Evolutionary conservation across 2,797 vertebrate genomes (phyloP).

Genomic region (Cirrhinus mrigala): DNA sequence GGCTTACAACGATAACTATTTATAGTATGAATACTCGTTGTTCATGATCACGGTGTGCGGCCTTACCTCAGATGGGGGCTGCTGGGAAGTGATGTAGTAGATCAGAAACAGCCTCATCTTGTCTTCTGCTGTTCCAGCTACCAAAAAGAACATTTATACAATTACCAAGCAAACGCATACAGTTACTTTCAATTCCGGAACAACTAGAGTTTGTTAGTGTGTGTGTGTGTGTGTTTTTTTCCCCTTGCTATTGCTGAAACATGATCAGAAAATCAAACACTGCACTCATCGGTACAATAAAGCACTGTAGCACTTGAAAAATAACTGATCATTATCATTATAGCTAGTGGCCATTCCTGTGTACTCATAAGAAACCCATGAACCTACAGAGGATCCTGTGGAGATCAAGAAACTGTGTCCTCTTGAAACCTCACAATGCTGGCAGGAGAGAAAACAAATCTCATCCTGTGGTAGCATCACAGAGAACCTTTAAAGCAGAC

Average conservation of each 20-base stretch:
- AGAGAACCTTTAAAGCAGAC: slow-evolving; percentile 52
- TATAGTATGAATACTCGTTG: slow-evolving; percentile 8
- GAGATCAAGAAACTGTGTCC: slow-evolving; percentile 56
- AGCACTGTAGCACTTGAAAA: slow-evolving; percentile 47
- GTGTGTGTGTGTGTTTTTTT: background rate
- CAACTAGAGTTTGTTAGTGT: background rate
- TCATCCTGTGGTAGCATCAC: slow-evolving; percentile 54
- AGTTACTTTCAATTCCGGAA: slow-evolving; percentile 52
- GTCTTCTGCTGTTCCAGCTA: slow-evolving; percentile 95
- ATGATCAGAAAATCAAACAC: slow-evolving; percentile 35
- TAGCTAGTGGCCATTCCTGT: slow-evolving; percentile 44
- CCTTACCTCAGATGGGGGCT: slow-evolving; percentile 92
- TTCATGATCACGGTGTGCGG: background rate
- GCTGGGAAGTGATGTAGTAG: slow-evolving; percentile 91
- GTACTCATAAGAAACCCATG: slow-evolving; percentile 50
- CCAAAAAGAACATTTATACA: slow-evolving; percentile 58
- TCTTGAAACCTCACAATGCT: slow-evolving; percentile 52
- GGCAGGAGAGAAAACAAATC: slow-evolving; percentile 57
- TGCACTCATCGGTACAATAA: slow-evolving; percentile 26
- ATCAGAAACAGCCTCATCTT: slow-evolving; percentile 98
- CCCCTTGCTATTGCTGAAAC: background rate
- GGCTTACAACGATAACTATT: background rate
- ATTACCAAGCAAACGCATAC: slow-evolving; percentile 40
- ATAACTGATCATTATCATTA: slow-evolving; percentile 58
- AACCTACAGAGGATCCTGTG: slow-evolving; percentile 48